Evolutionary conservation across 2,888 invertebrate genomes (phyloP), one percentile per base, ranked within the genome.

Genomic region (Clunio marinus): DNA sequence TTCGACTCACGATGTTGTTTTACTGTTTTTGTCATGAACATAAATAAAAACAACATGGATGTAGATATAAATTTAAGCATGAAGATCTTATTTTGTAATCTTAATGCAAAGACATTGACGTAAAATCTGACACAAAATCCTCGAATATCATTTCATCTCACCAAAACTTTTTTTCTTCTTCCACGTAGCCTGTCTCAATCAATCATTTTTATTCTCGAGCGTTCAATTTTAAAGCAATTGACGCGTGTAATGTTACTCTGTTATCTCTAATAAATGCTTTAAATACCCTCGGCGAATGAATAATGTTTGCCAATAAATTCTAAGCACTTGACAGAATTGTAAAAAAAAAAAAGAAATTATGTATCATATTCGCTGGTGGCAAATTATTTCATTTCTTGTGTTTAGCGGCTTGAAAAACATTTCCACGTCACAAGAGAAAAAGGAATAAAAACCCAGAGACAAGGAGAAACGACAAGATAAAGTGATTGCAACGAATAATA

Each of bases 191-290:
- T n/a, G 51, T 4, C 7, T 17, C 51, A 2, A 51, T 51, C 51
- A 51, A 51, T 51, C 51, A 51, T 51, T 51, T n/a, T 51, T 51
- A 17, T 51, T 51, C 17, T 51, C 51, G 3, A 51, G 51, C 2
- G 5, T 22, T 51, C 51, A n/a, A n/a, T 51, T 51, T 51, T 3
- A 22, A 22, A 17, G 51, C 51, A 51, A 51, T 51, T 51, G 51
- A 51, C 51, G 51, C 51, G 51, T 51, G 51, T 51, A 51, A 51
- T 51, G 51, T 51, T 51, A 17, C 17, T 8, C n/a, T 51, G 13
- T 8, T 13, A 22, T 51, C 51, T 17, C 51, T 51, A 41, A 15
- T 22, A 22, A 51, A 51, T 51, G 17, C 22, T 51, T n/a, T 51
- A 51, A 51, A 51, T 51, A 51, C 51, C 51, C 13, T 3, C 3